Evolutionary conservation across 37 sponge, comb jelly and placozoan species (phyloP), one percentile per base, ranked within the genome.

Genomic region (Diacarnus erythraeanus): DNA sequence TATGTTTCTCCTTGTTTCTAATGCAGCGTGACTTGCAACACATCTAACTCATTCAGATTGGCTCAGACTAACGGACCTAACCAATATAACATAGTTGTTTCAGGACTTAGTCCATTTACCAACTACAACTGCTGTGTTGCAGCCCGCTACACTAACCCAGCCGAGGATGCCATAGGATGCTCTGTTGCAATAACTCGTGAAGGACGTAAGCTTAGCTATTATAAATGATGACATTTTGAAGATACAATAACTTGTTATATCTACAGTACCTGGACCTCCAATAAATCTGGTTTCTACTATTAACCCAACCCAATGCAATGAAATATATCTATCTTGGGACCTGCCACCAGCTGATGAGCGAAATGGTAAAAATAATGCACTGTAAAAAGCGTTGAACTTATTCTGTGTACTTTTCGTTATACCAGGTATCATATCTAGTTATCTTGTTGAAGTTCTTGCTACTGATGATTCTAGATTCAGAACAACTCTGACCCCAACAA

Each of bases 181-280:
- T 17, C 69, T 8, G 35, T 20, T 3, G 39, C 10, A 5, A 29
- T 20, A 20, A 69, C 69, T 8, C 39, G 21, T 33, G 69, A 69
- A 30, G 69, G 69, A 69, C 9, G 65, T 64, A n/a, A n/a, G n/a
- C n/a, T n/a, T n/a, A n/a, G n/a, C n/a, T n/a, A n/a, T n/a, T n/a
- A n/a, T n/a, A n/a, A n/a, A n/a, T n/a, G n/a, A n/a, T n/a, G n/a
- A n/a, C n/a, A n/a, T n/a, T n/a, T n/a, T n/a, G n/a, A n/a, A n/a
- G n/a, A n/a, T n/a, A n/a, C n/a, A n/a, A n/a, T n/a, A n/a, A n/a
- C n/a, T n/a, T n/a, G n/a, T n/a, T n/a, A n/a, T 36, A 69, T 15
- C 37, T 69, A 15, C 39, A 69, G 47, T 72, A 6, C 72, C 51
- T 72, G 72, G 72, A 43, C 72, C 47, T 25, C 51, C 51, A 15